These are phyloP conservation scores for Leptocoma aspasia DNA, from an alignment of 2,113 vertebrate genomes.

Conservation along the genomic window DNA sequence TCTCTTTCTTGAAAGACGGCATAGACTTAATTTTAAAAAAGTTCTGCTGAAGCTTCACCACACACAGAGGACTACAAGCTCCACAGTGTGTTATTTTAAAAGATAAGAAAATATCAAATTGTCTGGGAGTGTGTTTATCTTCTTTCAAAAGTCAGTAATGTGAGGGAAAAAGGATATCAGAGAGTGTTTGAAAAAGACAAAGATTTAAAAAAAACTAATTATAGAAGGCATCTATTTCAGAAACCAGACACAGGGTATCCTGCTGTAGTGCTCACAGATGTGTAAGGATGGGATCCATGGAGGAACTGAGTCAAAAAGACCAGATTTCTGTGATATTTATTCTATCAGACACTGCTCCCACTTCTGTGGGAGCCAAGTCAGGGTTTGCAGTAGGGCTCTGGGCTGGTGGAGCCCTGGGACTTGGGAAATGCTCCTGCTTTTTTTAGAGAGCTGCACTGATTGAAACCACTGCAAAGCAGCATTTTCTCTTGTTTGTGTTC, in stretches of 20 bases:
- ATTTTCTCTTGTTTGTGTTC: background rate
- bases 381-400: background rate
- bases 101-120: background rate
- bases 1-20: background rate
- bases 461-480: background rate
- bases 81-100: background rate
- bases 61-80: background rate
- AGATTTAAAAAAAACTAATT: background rate
- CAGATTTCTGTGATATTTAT: background rate
- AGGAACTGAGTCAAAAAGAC: background rate
- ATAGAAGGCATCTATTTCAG: background rate
- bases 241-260: background rate
- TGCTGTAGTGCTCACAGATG: background rate
- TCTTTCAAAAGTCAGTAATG: background rate
- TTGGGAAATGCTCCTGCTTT: background rate
- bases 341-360: background rate
- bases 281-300: rapidly evolving
- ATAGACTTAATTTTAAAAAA: background rate
- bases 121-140: background rate
- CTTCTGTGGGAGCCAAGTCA: no score
- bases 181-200: background rate
- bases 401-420: background rate
- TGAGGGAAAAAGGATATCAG: background rate
- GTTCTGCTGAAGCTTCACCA: background rate
- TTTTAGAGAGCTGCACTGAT: background rate